Percentiles rank a stretch among this genome's conserved stretches.
Evolutionary conservation across 1,140 invertebrate species (phyloP).

Genomic region (Zaprionus ornatus): DNA sequence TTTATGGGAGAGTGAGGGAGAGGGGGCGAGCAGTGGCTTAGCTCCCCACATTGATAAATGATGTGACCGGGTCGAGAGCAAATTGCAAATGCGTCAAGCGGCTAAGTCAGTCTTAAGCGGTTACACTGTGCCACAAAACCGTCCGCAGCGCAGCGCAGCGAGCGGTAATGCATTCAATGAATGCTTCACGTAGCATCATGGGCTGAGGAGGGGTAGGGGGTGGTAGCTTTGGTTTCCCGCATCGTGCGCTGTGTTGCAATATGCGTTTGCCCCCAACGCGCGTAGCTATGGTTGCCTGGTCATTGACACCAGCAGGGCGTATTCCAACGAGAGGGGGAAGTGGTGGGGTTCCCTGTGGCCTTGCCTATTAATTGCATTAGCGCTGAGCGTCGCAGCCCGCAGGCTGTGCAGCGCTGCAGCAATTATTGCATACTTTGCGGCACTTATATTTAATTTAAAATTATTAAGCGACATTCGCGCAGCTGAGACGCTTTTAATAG

Average conservation of each 20-base stretch:
- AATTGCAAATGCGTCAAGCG: constrained; percentile 37
- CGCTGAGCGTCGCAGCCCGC: background rate
- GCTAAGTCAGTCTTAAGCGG: constrained; percentile 31
- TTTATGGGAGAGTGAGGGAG: constrained; percentile 36
- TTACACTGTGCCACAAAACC: background rate
- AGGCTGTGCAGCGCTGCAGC: constrained; percentile 42
- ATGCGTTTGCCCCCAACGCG: constrained; percentile 20
- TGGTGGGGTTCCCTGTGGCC: constrained; percentile 13
- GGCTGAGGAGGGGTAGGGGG: background rate
- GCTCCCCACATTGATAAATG: constrained; percentile 59
- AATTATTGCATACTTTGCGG: constrained; percentile 79
- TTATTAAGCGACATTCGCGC: constrained; percentile 62
- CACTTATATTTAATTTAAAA: constrained; percentile 73
- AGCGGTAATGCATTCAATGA: constrained; percentile 29
- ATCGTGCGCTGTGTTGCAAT: constrained; percentile 5
- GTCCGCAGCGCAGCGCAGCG: background rate
- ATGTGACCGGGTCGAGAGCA: constrained; percentile 29
- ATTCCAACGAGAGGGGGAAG: background rate
- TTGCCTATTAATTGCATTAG: constrained; percentile 48
- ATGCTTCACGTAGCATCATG: constrained; percentile 1
- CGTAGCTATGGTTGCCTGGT: constrained; percentile 14
- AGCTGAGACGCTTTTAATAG: constrained; percentile 17
- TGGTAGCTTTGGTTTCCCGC: background rate
- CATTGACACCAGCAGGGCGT: constrained; percentile 40
- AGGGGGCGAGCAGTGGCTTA: constrained; percentile 37